Base-by-base conservation (phyloP, 2,113 vertebrate genomes). In the Meleagris gallopavo region DNA sequence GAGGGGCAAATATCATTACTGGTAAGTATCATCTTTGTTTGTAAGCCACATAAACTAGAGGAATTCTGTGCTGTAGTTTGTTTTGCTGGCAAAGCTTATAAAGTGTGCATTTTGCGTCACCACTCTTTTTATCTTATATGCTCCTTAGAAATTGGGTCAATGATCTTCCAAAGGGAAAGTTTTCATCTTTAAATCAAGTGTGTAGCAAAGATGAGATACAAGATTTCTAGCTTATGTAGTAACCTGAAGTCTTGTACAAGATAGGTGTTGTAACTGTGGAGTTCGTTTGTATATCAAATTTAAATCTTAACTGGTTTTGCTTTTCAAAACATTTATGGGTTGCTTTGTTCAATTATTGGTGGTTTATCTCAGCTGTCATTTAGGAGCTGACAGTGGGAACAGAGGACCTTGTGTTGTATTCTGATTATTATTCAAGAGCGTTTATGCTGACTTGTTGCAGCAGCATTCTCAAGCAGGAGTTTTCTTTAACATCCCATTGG, bases 1-100 rank as follows among this genome's bases (percentile, higher is more conserved):
- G 99, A 99, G 96, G 99, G 99, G 46, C 99, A 99, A 89, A 99
- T 99, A 84, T 99, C 99, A 27, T 98, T 99, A 78, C 96, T 99
- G 98, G 99, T 99, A 94, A 98, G 98, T 97, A 48, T 58, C 5
- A 29, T 58, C 21, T 89, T 75, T n/a, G 83, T 91, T 94, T 43
- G 7, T 43, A 48, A 71, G 58, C 30, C 29, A 16, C 6, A 4
- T 29, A 57, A 25, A 64, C 36, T 70, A 41, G 58, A 46, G 65
- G 13, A 1, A 0, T 30, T 61, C 40, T 82, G 1, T 57, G 22
- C 29, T 22, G 74, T 36, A 9, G 10, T 70, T 67, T 12, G 11
- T 54, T 92, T 89, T 79, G 27, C 38, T 32, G 61, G 13, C 22
- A 78, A 77, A 50, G 8, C 34, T 89, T 46, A 25, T 76, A 43